Percentiles rank a stretch among this genome's conserved stretches.
Evolutionary conservation across 2,888 invertebrate species (phyloP).

Genomic region (Nebria brevicollis): DNA sequence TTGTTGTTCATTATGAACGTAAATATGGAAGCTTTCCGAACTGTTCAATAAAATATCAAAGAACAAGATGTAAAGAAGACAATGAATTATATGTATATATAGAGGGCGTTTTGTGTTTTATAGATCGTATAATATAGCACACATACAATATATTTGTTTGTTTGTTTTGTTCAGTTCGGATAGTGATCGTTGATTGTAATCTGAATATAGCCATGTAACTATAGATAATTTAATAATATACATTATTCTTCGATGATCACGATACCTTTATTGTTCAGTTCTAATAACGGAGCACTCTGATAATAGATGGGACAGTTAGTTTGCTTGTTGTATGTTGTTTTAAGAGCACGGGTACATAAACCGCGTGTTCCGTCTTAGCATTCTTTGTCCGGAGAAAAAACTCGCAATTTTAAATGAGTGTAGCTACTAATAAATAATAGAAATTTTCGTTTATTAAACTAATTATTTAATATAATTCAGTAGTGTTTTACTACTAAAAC

Average conservation of each 20-base stretch:
- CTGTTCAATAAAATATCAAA: conserved; percentile 22
- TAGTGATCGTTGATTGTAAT: conserved; percentile 41
- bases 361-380: neutral
- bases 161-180: conserved; percentile 38
- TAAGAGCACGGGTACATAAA: neutral
- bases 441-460: no score
- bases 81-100: conserved; percentile 24
- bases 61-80: conserved; percentile 16
- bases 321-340: conserved; percentile 13
- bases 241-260: conserved; percentile 41
- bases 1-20: no score
- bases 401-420: no score
- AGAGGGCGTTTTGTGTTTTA: conserved; percentile 26
- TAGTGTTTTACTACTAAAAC: no score
- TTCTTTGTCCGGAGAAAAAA: neutral
- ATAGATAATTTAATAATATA: conserved; percentile 46
- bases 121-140: neutral
- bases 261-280: conserved; percentile 41
- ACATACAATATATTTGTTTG: conserved; percentile 42
- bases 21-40: neutral
- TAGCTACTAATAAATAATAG: no score
- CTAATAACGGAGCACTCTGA: conserved; percentile 36
- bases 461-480: no score
- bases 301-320: conserved; percentile 36
- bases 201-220: conserved; percentile 21